phyloP scores from a whole-genome alignment of 2,113 vertebrate species.

The Rhinopomastus cyanomelas region DNA sequence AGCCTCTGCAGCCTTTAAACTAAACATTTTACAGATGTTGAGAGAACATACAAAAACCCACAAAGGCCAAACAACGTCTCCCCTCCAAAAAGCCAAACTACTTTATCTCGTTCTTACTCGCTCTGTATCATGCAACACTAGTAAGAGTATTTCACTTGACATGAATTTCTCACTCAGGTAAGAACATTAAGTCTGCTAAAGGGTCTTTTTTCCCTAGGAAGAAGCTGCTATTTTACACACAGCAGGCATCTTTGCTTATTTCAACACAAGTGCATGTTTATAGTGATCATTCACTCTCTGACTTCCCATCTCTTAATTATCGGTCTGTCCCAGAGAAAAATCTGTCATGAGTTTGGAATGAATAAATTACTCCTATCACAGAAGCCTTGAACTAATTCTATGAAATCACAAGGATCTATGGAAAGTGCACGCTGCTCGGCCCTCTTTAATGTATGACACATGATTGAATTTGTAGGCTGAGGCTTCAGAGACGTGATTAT shows the following conservation, averaged over 20 bases:
- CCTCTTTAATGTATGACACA: background rate
- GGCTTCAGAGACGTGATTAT: background rate
- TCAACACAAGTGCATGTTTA: background rate
- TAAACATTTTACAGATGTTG: background rate
- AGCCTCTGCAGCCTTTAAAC: background rate
- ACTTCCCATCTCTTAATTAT: background rate
- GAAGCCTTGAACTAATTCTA: background rate
- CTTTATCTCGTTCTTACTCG: background rate
- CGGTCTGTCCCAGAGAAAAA: background rate
- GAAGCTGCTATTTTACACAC: background rate
- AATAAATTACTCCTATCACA: background rate
- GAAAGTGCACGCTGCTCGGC: background rate
- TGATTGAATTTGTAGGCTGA: background rate
- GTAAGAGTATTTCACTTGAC: background rate
- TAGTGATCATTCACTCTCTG: background rate
- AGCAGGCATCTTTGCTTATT: background rate
- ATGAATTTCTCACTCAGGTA: background rate
- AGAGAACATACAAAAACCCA: background rate
- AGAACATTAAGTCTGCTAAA: background rate
- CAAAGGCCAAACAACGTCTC: fast-evolving
- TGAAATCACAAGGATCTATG: background rate
- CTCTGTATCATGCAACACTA: background rate
- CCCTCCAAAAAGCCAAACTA: no score
- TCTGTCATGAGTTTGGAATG: background rate
- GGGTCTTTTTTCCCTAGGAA: background rate